Evolutionary conservation across 2,113 vertebrate genomes (phyloP), one percentile per base, ranked within the genome.

Genomic region (Nycticebus coucang): DNA sequence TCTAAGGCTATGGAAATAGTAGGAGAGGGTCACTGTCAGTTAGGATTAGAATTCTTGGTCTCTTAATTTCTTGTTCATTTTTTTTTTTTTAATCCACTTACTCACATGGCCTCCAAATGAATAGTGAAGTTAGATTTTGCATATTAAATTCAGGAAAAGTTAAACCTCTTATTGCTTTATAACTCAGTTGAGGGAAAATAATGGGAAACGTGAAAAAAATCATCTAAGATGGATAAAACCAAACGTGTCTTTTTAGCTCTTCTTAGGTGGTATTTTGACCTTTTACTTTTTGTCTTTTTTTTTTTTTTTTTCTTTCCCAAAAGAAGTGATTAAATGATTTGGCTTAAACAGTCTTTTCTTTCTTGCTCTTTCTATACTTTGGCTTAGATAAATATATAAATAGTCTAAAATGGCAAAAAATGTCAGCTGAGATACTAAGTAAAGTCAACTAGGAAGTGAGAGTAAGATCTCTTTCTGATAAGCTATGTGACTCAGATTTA

Each of bases 381-480:
- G 50, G 35, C 50, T 88, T 94, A 94, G 50, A 71, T 94, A 94
- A 41, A 71, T 93, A 81, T 95, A 68, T 92, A 97, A 97, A 91
- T 93, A 95, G 95, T 77, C 92, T 41, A 68, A 94, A 87, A 93
- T 91, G 59, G 69, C 45, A 90, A 85, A 85, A 91, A 95, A 92
- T 95, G n/a, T 94, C 88, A 94, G 30, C 41, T 64, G 96, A 91
- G 18, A 83, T 86, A 89, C 30, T 96, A 66, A 90, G 74, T 91
- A 24, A 95, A 94, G 87, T 92, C 72, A 79, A 74, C n/a, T 93
- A 79, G 28, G 64, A 97, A 96, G 55, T 69, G 45, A 77, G 62
- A 96, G 21, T 68, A 93, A 82, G 57, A 94, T 84, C 91, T 94
- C 66, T 94, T 98, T 97, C 81, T 95, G 93, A 86, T 80, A 95